Evolutionary conservation across 2,888 invertebrate species (phyloP), one percentile per base, ranked within the genome.

Genomic region (Listrodromus nycthemerus): DNA sequence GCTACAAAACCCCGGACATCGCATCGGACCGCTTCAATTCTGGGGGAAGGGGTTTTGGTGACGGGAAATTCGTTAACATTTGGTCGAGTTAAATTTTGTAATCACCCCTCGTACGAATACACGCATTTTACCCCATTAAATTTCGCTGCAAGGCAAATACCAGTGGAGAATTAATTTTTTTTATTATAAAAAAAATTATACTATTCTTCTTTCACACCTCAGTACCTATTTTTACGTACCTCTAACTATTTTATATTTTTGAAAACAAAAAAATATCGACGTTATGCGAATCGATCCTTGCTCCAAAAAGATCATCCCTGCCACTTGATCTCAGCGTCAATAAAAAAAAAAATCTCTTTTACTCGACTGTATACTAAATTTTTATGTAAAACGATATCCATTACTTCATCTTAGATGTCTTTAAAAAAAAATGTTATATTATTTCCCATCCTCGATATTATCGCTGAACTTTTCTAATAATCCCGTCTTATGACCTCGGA

Each of bases 1-100:
- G 61, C 41, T 61, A 27, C 73, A 73, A 41, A 61, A 45, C 73
- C 45, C 55, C 55, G 55, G 48, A 8, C 61, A 80, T 61, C 76
- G 73, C 61, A 63, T 45, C n/a, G 45, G 41, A 33, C 65, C 55
- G 66, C 77, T 76, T 71, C 52, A n/a, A 21, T 37, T 73, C 45
- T 24, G 52, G 58, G 41, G 48, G 37, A 10, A 37, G 2, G 71
- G 61, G 37, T 69, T 78, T 41, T 2, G 61, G 61, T 71, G 55
- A 61, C 45, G 73, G 27, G 73, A 6, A 4, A 55, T 71, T 27
- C 61, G 73, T 58, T 30, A 30, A 61, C 41, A 41, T 61, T 61
- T 61, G n/a, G 24, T 24, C 6, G 50, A 50, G 6, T 41, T n/a
- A 50, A 55, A 71, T 73, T 73, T 61, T 45, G 27, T 61, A 73